Evolutionary conservation across 1,140 invertebrate species (phyloP).

Genomic region (Scaptomyza hsui): DNA sequence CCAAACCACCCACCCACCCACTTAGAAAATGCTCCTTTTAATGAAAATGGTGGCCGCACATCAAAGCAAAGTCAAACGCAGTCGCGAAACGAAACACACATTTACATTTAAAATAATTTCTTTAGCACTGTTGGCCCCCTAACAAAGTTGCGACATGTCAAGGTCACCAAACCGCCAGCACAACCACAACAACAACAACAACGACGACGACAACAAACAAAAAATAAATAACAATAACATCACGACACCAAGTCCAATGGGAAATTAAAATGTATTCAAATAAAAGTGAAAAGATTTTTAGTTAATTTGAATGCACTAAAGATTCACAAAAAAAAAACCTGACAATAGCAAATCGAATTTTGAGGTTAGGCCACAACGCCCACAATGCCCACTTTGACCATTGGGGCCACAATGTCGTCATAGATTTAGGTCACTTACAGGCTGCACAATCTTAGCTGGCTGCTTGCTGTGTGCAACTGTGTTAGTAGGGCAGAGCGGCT

Average conservation of each 20-base stretch:
- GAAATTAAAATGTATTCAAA: slow-evolving; percentile 24
- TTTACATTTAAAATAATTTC: slow-evolving; percentile 39
- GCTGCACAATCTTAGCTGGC: slow-evolving; percentile 27
- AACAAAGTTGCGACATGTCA: slow-evolving; percentile 38
- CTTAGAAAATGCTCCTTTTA: slow-evolving; percentile 19
- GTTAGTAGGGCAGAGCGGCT: slow-evolving; percentile 49
- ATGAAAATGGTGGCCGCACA: slow-evolving; percentile 43
- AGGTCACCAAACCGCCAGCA: slow-evolving; percentile 36
- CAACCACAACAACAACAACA: slow-evolving; percentile 4
- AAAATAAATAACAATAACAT: not conserved
- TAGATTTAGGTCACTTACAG: slow-evolving; percentile 64
- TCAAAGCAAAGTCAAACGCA: slow-evolving; percentile 27
- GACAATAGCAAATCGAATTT: slow-evolving; percentile 36
- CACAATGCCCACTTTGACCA: slow-evolving; percentile 15
- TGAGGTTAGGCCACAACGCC: slow-evolving; percentile 19
- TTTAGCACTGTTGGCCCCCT: slow-evolving; percentile 13
- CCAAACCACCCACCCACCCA: no score
- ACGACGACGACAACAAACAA: slow-evolving; percentile 2
- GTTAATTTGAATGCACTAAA: slow-evolving; percentile 43
- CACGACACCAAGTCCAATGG: slow-evolving; percentile 4
- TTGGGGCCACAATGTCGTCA: slow-evolving; percentile 47
- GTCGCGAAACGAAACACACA: slow-evolving; percentile 7
- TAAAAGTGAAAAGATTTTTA: slow-evolving; percentile 23
- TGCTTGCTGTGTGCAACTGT: slow-evolving; percentile 24
- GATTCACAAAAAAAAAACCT: slow-evolving; percentile 1